Percentiles rank a stretch among this genome's conserved stretches.
Conservation (phyloP, 2,888 invertebrate species). For the Gibbula magus region DNA sequence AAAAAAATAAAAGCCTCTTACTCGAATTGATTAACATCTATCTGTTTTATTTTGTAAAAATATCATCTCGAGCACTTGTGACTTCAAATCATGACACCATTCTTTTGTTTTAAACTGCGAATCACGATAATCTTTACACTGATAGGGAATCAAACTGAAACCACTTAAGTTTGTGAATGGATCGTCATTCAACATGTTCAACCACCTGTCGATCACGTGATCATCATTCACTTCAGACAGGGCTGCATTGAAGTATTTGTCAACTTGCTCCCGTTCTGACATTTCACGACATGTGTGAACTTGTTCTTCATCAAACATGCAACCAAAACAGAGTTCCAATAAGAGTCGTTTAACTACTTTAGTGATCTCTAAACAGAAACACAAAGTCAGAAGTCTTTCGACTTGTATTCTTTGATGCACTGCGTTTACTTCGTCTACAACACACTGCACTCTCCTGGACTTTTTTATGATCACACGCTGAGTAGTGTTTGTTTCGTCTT, state of each 20-base stretch:
- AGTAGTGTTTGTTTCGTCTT: neutral
- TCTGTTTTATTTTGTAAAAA: neutral
- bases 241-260: neutral
- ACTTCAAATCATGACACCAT: neutral
- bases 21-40: neutral
- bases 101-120: neutral
- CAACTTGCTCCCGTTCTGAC: neutral
- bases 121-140: neutral
- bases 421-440: neutral
- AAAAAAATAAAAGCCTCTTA: no score
- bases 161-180: neutral
- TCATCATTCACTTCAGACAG: neutral
- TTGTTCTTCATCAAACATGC: neutral
- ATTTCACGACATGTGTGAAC: conserved; percentile 5
- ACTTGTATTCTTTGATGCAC: neutral
- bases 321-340: neutral
- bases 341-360: neutral
- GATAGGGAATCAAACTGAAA: neutral
- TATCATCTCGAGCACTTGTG: neutral
- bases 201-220: neutral
- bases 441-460: neutral
- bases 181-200: neutral
- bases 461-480: neutral
- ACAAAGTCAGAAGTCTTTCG: neutral
- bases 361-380: neutral